Percentiles rank a stretch among this genome's conserved stretches.
Conservation (phyloP, 2,113 vertebrate species). For the Haemorhous mexicanus region DNA sequence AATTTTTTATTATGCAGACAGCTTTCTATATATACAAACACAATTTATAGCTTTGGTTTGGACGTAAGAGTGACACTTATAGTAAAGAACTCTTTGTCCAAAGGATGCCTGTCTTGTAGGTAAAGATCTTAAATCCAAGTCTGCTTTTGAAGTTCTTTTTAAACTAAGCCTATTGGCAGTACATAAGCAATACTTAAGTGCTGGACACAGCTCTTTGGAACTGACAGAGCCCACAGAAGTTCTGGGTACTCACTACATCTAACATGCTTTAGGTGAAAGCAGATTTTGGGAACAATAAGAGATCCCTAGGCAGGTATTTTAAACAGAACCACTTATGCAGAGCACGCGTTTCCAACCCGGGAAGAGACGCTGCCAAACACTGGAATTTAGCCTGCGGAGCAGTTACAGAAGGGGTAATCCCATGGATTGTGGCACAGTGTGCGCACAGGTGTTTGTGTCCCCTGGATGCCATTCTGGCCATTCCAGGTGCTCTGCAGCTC, state of each 20-base stretch:
- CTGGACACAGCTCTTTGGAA: neutral
- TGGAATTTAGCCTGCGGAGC: neutral
- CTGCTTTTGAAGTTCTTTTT: neutral
- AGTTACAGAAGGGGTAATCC: neutral
- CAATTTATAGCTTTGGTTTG: neutral
- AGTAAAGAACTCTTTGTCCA: neutral
- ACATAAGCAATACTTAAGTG: neutral
- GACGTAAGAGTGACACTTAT: neutral
- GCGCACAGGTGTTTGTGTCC: neutral
- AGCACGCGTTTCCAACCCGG: rapidly evolving
- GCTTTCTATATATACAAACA: neutral
- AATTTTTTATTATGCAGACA: neutral
- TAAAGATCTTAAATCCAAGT: neutral
- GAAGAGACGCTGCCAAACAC: rapidly evolving
- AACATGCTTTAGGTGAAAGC: neutral
- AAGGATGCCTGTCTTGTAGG: neutral
- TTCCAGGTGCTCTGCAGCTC: neutral
- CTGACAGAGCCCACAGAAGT: neutral
- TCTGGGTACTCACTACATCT: neutral
- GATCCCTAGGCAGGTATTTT: neutral
- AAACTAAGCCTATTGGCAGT: neutral
- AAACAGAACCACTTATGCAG: neutral
- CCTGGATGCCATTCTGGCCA: neutral
- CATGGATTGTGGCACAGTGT: neutral
- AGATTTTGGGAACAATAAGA: neutral